These are phyloP conservation scores for Odobenus rosmarus DNA, from an alignment of 2,113 vertebrate genomes.

Conservation along the genomic window DNA sequence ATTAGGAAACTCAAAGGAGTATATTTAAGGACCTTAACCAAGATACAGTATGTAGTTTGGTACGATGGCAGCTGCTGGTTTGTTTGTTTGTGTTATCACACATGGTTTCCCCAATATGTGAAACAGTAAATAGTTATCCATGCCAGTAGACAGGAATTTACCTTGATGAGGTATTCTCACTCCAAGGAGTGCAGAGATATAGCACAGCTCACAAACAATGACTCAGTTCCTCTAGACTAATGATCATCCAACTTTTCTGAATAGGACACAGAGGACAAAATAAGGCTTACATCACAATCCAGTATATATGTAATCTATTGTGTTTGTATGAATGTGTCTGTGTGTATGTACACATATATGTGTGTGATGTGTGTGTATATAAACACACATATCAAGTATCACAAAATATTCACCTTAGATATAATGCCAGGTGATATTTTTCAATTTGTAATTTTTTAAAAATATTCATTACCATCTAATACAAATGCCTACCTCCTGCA, in stretches of 20 bases:
- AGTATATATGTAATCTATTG: background rate
- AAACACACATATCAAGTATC: background rate
- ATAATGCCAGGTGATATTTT: background rate
- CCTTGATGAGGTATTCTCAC: background rate
- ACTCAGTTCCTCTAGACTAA: background rate
- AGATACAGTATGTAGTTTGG: background rate
- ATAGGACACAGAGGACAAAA: background rate
- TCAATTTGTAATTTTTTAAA: slow-evolving; percentile 24
- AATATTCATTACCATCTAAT: background rate
- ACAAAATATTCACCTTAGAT: background rate
- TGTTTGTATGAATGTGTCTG: background rate
- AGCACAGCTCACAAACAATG: background rate
- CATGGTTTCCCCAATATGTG: background rate
- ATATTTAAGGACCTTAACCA: background rate
- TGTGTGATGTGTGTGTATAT: background rate
- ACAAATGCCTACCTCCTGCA: background rate
- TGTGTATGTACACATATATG: background rate
- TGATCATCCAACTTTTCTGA: background rate
- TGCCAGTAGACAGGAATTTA: background rate
- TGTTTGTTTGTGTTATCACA: background rate
- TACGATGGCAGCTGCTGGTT: background rate
- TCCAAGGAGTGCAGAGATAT: background rate
- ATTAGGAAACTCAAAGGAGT: slow-evolving; percentile 34
- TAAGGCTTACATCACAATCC: background rate
- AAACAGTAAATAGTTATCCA: background rate